Evolutionary conservation across 1,140 invertebrate genomes (phyloP).

Genomic region (Orussus abietinus): DNA sequence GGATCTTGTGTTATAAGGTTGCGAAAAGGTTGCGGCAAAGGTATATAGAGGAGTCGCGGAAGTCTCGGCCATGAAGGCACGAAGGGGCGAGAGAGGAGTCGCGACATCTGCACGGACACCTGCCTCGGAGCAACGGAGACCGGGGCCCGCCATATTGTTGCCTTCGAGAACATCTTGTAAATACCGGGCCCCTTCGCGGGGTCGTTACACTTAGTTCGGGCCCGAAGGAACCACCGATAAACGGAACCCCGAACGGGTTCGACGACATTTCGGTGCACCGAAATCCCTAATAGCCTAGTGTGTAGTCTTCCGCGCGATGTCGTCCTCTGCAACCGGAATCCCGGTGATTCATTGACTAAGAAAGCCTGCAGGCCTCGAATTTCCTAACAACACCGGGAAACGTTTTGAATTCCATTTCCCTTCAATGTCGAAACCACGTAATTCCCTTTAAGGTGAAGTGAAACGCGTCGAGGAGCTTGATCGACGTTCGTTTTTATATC

Average conservation of each 20-base stretch:
- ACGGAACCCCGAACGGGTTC: conserved; percentile 17
- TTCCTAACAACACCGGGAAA: no score
- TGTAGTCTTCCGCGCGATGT: not conserved
- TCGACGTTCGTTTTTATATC: no score
- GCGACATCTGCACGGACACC: conserved; percentile 37
- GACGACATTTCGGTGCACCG: conserved; percentile 13
- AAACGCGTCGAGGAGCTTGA: no score
- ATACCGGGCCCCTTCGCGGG: conserved; percentile 3
- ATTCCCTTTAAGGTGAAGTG: no score
- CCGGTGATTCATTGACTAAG: conserved; percentile 2
- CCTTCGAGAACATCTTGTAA: conserved; percentile 25
- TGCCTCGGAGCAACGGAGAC: conserved; percentile 25
- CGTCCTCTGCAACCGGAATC: conserved; percentile 3
- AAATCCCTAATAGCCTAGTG: conserved; percentile 6
- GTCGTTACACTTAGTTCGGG: conserved; percentile 14
- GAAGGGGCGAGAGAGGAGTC: conserved; percentile 13
- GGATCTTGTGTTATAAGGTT: not conserved
- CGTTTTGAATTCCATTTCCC: no score
- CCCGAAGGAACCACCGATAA: conserved; percentile 8
- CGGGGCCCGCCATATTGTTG: conserved; percentile 10
- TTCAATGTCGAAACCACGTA: no score
- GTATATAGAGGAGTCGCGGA: not conserved
- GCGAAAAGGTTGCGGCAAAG: not conserved
- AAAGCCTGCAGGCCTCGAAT: conserved; percentile 5
- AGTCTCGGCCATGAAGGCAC: not conserved